Base-by-base conservation (phyloP, 2,888 invertebrate genomes). In the Cepaea hortensis region DNA sequence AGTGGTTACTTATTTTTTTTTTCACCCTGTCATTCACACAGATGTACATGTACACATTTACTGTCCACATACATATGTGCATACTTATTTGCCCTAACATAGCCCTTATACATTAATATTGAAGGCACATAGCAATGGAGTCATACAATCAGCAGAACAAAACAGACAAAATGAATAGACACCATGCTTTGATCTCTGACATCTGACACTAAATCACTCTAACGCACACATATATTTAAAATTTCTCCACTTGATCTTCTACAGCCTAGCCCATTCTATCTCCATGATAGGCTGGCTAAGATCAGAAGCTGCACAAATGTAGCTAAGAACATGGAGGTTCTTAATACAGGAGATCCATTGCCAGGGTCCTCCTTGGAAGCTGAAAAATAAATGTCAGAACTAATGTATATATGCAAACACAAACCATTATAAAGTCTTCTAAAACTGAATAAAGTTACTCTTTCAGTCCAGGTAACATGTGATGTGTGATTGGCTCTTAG, bases 291-390 rank as follows among this genome's bases (percentile, higher is more conserved):
- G 61, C 73, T 50, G 35, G 70, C 81, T 9, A 50, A 80, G n/a
- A 82, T 73, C 61, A 87, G 35, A 61, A 88, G 83, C 70, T 82
- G 85, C 75, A 87, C 68, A 20, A 87, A 46, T 73, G 84, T 83
- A 46, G 87, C 85, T 83, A 88, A 79, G 70, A 88, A 62, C 61
- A 77, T 55, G 7, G 88, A 88, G 50, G 81, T 73, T 11, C 75
- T 48, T 76, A 79, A 46, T n/a, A 75, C 55, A 76, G 62, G 23
- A 15, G 85, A 55, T 48, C 81, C 50, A 68, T 65, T 76, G 0
- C 70, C 84, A 70, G 61, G 18, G 48, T 75, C 46, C 13, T 55
- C n/a, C 76, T 73, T 61, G 46, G 84, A 75, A 76, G 75, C 84
- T 84, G 76, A 75, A 65, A 75, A 61, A 55, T 11, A 55, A 55